Conservation (phyloP, 2,888 invertebrate species). For the Eupithecia subfuscata region DNA sequence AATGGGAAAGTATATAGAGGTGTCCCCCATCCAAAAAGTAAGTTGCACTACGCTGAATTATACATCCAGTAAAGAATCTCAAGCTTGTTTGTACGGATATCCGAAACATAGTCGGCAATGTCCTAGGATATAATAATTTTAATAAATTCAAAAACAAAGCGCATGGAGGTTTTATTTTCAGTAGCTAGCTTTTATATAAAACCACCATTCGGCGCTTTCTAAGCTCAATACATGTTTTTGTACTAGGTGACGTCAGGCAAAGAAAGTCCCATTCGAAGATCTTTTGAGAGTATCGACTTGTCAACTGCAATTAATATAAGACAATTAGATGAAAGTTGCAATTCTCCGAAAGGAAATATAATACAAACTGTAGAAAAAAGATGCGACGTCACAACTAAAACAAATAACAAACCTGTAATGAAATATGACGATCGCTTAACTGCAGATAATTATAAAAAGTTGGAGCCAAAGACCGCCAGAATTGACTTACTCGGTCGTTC, state of each 20-base stretch:
- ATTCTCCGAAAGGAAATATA: not conserved
- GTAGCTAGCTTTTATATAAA: constrained; percentile 37
- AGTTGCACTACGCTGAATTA: constrained; percentile 58
- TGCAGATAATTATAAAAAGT: not conserved
- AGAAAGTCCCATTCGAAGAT: constrained; percentile 22
- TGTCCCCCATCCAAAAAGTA: constrained; percentile 63
- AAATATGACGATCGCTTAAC: not conserved
- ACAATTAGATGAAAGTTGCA: not conserved
- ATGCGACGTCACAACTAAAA: not conserved
- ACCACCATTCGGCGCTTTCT: constrained; percentile 52
- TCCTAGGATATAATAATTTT: constrained; percentile 17
- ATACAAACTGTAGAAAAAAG: not conserved
- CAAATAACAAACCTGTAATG: not conserved
- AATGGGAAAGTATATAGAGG: constrained; percentile 63
- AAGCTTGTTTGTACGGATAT: not conserved
- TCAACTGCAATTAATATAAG: constrained; percentile 28
- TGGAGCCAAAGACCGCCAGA: not conserved
- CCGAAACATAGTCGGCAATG: not conserved
- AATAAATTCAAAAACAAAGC: constrained; percentile 46
- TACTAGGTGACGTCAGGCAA: constrained; percentile 51
- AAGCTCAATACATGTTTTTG: constrained; percentile 38
- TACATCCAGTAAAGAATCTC: not conserved
- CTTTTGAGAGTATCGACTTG: constrained; percentile 33
- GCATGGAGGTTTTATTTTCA: constrained; percentile 64
- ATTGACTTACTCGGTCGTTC: not conserved